Conservation (phyloP, 1,140 invertebrate species). For the Hypsibius dujardini region DNA sequence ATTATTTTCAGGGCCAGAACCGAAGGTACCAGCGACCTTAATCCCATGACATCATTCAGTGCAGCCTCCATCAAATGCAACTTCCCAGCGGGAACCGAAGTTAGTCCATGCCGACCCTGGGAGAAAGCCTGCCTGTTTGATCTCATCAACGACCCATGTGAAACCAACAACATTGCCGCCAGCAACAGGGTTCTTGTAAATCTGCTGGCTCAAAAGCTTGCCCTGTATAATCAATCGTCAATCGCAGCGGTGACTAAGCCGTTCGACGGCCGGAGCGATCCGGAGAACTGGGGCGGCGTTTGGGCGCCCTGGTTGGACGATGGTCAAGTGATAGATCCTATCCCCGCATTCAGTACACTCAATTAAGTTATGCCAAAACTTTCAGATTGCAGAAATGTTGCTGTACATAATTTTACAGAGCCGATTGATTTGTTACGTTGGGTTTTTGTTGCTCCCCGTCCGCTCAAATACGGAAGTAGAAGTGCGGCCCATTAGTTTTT, state of each 20-base stretch:
- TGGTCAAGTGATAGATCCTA: not conserved
- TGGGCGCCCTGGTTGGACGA: slow-evolving; percentile 10
- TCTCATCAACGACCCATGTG: not conserved
- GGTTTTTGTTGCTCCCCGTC: too few relatives aligned
- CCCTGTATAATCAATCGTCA: not conserved
- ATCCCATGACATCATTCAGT: slow-evolving; percentile 10
- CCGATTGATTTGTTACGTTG: too few relatives aligned
- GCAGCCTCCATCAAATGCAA: slow-evolving; percentile 9
- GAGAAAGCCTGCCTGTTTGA: slow-evolving; percentile 21
- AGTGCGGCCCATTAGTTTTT: too few relatives aligned
- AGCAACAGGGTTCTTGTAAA: slow-evolving; percentile 24
- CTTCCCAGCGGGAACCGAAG: not conserved
- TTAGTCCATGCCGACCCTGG: slow-evolving; percentile 25
- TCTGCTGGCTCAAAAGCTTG: slow-evolving; percentile 16
- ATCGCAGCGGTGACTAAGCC: not conserved
- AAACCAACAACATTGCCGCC: slow-evolving; percentile 27
- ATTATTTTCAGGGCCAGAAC: not conserved
- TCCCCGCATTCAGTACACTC: not conserved
- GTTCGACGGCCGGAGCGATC: not conserved
- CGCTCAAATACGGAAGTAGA: too few relatives aligned
- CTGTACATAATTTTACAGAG: too few relatives aligned
- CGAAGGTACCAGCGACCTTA: not conserved
- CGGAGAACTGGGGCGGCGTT: not conserved
- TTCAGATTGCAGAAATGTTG: too few relatives aligned
- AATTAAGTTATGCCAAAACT: not conserved